Evolutionary conservation across 2,888 invertebrate species (phyloP).

Genomic region (Callosobruchus maculatus): DNA sequence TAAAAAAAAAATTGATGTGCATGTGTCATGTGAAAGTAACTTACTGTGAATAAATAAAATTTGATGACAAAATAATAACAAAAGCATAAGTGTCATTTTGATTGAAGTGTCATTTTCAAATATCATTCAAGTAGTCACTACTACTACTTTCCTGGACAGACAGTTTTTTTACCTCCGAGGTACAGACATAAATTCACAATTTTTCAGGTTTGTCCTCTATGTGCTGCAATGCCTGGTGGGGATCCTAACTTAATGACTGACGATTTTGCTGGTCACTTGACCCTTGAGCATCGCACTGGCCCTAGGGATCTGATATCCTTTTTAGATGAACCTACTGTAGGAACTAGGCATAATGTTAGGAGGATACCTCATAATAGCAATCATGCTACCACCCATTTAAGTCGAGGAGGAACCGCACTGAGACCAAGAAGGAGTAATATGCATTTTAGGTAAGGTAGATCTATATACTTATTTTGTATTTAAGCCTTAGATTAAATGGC

Average conservation of each 20-base stretch:
- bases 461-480: neutral
- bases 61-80: too few relatives aligned
- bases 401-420: conserved; percentile 40
- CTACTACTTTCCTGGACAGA: too few relatives aligned
- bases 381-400: conserved; percentile 33
- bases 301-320: conserved; percentile 90
- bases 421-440: conserved; percentile 87
- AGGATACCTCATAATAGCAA: conserved; percentile 45
- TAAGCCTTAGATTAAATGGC: neutral
- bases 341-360: conserved; percentile 50
- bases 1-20: too few relatives aligned
- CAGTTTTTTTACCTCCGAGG: too few relatives aligned
- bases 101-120: too few relatives aligned
- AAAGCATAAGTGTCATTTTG: too few relatives aligned
- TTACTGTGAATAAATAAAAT: too few relatives aligned
- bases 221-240: conserved; percentile 93
- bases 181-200: neutral
- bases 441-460: conserved; percentile 72
- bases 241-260: conserved; percentile 98
- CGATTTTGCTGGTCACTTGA: conserved; percentile 95
- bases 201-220: conserved; percentile 89
- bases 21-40: too few relatives aligned
- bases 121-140: too few relatives aligned
- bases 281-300: conserved; percentile 79
- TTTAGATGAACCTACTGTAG: conserved; percentile 87